A percentile compares a stretch with the other conserved stretches of the same genome.
phyloP scores from a whole-genome alignment of 2,888 invertebrate species.

The Polylopha cassiicola region DNA sequence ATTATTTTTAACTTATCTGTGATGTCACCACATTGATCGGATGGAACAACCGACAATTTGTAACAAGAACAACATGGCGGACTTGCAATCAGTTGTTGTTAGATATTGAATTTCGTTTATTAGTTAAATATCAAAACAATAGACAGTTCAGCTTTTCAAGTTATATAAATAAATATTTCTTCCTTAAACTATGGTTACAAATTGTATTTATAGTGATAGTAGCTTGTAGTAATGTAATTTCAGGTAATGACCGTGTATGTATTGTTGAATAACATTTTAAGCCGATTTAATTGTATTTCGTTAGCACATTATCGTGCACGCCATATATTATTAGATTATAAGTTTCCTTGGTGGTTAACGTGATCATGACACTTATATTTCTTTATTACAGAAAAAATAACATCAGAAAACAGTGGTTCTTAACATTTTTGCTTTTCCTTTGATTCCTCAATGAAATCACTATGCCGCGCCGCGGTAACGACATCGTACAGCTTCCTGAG shows the following conservation, averaged over 20 bases:
- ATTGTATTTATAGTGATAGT: slow-evolving; percentile 2
- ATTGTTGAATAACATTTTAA: slow-evolving; percentile 34
- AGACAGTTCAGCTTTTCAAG: slow-evolving; percentile 14
- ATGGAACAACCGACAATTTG: slow-evolving; percentile 30
- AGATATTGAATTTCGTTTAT: slow-evolving; percentile 30
- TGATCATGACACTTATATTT: slow-evolving; percentile 22
- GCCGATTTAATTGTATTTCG: slow-evolving; percentile 42
- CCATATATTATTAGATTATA: slow-evolving; percentile 46
- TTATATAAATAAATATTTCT: neutral
- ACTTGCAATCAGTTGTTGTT: slow-evolving; percentile 51
- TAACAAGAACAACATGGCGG: slow-evolving; percentile 75
- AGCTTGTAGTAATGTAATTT: slow-evolving; percentile 24
- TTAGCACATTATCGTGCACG: slow-evolving; percentile 44
- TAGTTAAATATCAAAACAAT: slow-evolving; percentile 26
- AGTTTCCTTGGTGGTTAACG: slow-evolving; percentile 21
- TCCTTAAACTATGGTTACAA: neutral
- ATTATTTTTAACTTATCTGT: slow-evolving; percentile 19
- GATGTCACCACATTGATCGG: slow-evolving; percentile 34
- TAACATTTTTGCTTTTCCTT: slow-evolving; percentile 13
- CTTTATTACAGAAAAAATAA: slow-evolving; percentile 16
- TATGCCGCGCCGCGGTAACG: slow-evolving; percentile 63
- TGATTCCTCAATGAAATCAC: slow-evolving; percentile 29
- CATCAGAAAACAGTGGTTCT: slow-evolving; percentile 3
- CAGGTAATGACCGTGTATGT: slow-evolving; percentile 26
- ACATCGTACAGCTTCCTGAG: slow-evolving; percentile 43